Conservation (phyloP, 37 sponge, comb jelly and placozoan genomes). For the Chondrilla cf. caribensis region DNA sequence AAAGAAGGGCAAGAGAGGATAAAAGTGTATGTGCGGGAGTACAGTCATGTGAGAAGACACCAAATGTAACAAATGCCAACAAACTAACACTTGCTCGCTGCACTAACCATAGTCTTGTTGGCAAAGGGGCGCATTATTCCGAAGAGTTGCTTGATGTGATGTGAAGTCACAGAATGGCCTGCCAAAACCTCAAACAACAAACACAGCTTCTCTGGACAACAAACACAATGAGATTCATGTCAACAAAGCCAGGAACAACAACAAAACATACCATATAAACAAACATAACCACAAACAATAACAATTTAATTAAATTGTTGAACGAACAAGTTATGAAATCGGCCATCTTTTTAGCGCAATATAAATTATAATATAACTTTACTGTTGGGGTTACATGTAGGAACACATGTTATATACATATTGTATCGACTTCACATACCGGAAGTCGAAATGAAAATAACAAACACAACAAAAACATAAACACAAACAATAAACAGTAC, state of each 20-base stretch:
- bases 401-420: too few species aligned
- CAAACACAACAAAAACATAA: too few species aligned
- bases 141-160: slow-evolving; percentile 72
- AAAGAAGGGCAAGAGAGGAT: neutral
- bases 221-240: neutral
- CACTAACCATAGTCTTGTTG: slow-evolving; percentile 35
- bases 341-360: neutral
- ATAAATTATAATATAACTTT: too few species aligned
- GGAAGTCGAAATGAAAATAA: too few species aligned
- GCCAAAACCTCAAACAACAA: slow-evolving; percentile 62
- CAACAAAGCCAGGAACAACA: neutral
- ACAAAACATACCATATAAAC: too few species aligned
- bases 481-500: neutral
- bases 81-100: neutral
- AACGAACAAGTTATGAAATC: neutral
- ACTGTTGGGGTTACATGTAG: too few species aligned
- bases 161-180: slow-evolving; percentile 61
- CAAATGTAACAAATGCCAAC: neutral
- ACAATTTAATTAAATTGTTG: neutral
- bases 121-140: slow-evolving; percentile 52
- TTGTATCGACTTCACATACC: too few species aligned
- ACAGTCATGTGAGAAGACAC: neutral
- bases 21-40: neutral
- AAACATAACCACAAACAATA: too few species aligned
- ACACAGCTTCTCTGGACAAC: slow-evolving; percentile 47